Percentiles rank a stretch among this genome's conserved stretches.
These are phyloP conservation scores for Bambusicola thoracicus DNA, from an alignment of 2,113 vertebrate species.

Conservation along the genomic window DNA sequence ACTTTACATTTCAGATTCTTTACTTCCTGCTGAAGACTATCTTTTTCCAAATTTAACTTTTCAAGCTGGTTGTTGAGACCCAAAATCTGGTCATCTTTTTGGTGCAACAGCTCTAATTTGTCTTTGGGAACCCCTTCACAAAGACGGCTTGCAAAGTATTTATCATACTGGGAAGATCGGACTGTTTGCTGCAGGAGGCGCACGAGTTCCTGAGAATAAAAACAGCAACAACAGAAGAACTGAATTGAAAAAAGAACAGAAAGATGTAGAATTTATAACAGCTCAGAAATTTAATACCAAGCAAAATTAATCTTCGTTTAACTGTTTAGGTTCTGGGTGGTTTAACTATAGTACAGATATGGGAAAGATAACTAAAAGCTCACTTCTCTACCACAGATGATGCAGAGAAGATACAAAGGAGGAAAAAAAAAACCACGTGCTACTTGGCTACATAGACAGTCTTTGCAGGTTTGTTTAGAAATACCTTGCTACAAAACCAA, in stretches of 20 bases:
- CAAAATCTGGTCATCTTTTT: conserved; percentile 88
- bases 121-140: conserved; percentile 62
- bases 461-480: background rate
- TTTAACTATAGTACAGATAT: background rate
- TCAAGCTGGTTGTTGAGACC: conserved; percentile 90
- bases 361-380: background rate
- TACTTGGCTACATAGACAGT: background rate
- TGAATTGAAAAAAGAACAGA: background rate
- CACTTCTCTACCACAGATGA: background rate
- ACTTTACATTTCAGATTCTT: conserved; percentile 87
- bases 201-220: conserved; percentile 87
- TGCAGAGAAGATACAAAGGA: background rate
- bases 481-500: background rate
- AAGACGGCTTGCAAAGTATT: conserved; percentile 72
- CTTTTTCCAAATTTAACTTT: conserved; percentile 86
- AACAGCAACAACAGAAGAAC: background rate
- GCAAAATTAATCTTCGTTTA: background rate
- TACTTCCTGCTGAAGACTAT: conserved; percentile 88
- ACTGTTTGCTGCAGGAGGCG: conserved; percentile 95
- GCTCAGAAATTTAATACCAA: background rate
- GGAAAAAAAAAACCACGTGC: background rate
- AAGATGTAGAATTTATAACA: background rate
- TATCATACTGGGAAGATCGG: conserved; percentile 88
- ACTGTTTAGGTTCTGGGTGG: background rate
- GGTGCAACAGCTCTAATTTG: conserved; percentile 77